Base-by-base conservation (phyloP, 2,888 invertebrate species). In the Mythimna ferrago region DNA sequence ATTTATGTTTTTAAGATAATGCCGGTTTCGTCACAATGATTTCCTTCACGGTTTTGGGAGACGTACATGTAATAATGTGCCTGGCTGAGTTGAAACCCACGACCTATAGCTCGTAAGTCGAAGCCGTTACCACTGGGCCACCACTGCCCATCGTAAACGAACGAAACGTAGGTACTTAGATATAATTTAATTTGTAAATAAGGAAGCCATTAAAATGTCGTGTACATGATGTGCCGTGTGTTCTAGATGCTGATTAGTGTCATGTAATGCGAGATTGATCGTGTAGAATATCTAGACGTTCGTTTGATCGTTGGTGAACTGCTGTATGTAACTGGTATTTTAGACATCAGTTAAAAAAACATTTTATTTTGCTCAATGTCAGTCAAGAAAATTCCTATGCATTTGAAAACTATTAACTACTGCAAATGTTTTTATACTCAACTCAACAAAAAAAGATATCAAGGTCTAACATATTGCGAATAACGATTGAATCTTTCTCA, bases 111-210 rank as follows among this genome's bases (percentile, higher is more conserved):
- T 48, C 6, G 48, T 6, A 16, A 48, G 6, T 48, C 48, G 48
- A 6, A 6, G 14, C 5, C 4, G 44, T 14, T 14, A 44, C 14
- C 44, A 14, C 44, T 14, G 44, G 14, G 14, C 5, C 10, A 14
- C 14, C 14, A 44, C 44, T 41, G 44, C 6, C 14, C 14, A 48
- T 11, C 11, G 41, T 41, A 11, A 41, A 41, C 41, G 41, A 62
- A 67, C 71, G 68, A 68, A 73, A 73, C 38, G 64, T 32, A 44
- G 6, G 14, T 76, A 65, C 66, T 76, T 83, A 71, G 56, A 75
- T 81, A 51, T 80, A 83, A 81, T 83, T 80, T 54, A 83, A 83
- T 83, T 83, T 83, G 75, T 80, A 68, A 71, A 71, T 80, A 65
- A 66, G 67, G 70, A 81, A 80, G 67, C 80, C 80, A 82, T 83